These are phyloP conservation scores for Sardina pilchardus DNA, from an alignment of 2,113 vertebrate species.

Conservation along the genomic window DNA sequence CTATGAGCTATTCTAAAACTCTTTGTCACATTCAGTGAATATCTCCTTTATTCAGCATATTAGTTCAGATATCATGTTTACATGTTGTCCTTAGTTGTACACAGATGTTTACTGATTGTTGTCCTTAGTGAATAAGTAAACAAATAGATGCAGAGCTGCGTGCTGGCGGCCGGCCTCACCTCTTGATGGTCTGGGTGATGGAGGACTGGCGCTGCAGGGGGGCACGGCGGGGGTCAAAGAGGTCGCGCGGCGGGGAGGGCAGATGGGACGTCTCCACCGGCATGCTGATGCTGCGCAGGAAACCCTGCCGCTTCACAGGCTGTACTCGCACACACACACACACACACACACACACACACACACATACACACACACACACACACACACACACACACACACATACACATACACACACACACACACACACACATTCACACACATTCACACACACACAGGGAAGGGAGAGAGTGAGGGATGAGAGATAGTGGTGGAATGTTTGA, in stretches of 20 bases:
- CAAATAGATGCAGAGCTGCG: not conserved
- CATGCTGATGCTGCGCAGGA: slow-evolving; percentile 92
- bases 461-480: not conserved
- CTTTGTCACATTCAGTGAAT: too few relatives aligned
- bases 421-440: not conserved
- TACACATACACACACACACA: not conserved
- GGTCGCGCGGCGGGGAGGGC: slow-evolving; percentile 76
- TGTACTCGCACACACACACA: not conserved
- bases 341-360: not conserved
- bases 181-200: slow-evolving; percentile 97
- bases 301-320: slow-evolving; percentile 84
- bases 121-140: too few relatives aligned
- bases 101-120: too few relatives aligned
- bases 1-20: too few relatives aligned
- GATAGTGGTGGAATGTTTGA: not conserved
- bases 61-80: too few relatives aligned
- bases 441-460: not conserved
- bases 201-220: slow-evolving; percentile 89
- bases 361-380: not conserved
- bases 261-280: slow-evolving; percentile 82
- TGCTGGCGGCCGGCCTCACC: slow-evolving; percentile 67
- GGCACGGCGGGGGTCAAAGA: slow-evolving; percentile 74
- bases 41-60: too few relatives aligned
- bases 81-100: too few relatives aligned
- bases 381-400: not conserved